These are phyloP conservation scores for Ageneiosus marmoratus DNA, from an alignment of 2,113 vertebrate genomes.

Conservation along the genomic window DNA sequence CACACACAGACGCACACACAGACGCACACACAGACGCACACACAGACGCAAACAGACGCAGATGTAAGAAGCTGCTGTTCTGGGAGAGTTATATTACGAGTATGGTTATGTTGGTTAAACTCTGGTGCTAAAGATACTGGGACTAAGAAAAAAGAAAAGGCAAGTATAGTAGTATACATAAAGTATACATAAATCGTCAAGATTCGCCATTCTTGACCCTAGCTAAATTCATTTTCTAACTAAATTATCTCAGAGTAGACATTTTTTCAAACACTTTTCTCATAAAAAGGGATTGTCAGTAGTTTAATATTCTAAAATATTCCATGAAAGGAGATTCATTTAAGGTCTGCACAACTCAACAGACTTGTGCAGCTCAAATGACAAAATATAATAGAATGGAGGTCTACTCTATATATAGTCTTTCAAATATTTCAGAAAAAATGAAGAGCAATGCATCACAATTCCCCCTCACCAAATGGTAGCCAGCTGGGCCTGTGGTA, in stretches of 20 bases:
- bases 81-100: no score
- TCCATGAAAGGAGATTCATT: neutral
- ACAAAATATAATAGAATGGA: neutral
- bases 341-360: neutral
- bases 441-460: neutral
- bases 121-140: neutral
- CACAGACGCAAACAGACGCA: no score
- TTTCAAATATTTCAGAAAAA: neutral
- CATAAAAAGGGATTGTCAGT: neutral
- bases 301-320: neutral
- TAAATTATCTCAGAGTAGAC: neutral
- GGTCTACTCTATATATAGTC: neutral
- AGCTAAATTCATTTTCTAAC: neutral
- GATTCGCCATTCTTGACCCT: neutral
- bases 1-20: no score
- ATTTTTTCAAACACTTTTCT: neutral
- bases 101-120: no score
- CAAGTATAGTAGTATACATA: no score
- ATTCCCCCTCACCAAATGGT: slow-evolving; percentile 86
- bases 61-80: neutral
- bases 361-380: neutral
- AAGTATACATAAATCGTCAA: neutral
- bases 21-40: no score
- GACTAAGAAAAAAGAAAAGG: neutral
- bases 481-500: slow-evolving; percentile 93